Percentiles rank a stretch among this genome's conserved stretches.
Evolutionary conservation across 92 coral and sea anemone species (phyloP).

Genomic region (Parazoanthus atlanticus): DNA sequence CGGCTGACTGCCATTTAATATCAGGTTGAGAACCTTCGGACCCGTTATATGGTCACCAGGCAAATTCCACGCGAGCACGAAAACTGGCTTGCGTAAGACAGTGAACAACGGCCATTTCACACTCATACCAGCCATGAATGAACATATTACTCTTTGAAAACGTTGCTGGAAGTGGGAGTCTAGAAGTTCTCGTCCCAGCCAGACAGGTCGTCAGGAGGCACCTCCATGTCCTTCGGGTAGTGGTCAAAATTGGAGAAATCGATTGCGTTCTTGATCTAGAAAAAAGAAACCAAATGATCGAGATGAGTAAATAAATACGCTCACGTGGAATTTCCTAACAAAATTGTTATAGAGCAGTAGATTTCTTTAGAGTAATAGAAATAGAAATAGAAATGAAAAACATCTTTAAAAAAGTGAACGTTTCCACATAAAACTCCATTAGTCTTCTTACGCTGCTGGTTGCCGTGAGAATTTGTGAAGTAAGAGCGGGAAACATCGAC

Average conservation of each 20-base stretch:
- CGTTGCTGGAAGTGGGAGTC: background rate
- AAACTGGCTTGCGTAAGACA: no score
- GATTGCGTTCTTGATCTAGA: constrained; percentile 74
- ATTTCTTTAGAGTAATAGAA: background rate
- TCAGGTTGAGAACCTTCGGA: no score
- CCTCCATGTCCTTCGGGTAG: constrained; percentile 87
- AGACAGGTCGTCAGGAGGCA: constrained; percentile 93
- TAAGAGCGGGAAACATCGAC: no score
- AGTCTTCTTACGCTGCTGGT: background rate
- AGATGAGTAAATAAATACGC: background rate
- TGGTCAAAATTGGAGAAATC: constrained; percentile 87
- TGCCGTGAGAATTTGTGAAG: background rate
- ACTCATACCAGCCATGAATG: no score
- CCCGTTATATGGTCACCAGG: no score
- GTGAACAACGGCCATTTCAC: no score
- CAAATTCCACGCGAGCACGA: no score
- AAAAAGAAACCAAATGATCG: background rate
- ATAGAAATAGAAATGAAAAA: no score
- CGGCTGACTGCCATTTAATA: no score
- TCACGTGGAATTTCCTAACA: background rate
- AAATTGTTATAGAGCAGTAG: background rate
- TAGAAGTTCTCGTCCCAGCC: constrained; percentile 98
- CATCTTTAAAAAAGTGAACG: no score
- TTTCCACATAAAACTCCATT: background rate
- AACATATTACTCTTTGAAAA: no score